These are phyloP conservation scores for Pelecanus crispus DNA, from an alignment of 2,113 vertebrate species.

Conservation along the genomic window DNA sequence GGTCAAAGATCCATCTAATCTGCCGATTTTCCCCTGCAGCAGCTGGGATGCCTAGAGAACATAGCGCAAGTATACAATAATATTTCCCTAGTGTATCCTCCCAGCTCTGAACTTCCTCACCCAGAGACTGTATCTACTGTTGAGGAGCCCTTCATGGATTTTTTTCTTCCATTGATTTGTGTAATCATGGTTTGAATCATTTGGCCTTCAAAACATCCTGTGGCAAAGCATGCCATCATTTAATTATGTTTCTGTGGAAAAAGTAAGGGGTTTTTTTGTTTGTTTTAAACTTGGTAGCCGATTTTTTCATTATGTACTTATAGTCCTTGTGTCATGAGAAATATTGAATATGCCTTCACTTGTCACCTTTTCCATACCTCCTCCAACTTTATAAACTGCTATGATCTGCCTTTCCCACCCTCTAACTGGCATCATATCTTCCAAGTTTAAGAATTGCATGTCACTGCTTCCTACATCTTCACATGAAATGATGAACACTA, in stretches of 20 bases:
- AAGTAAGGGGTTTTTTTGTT: background rate
- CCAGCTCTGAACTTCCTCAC: conserved; percentile 32
- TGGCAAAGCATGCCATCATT: background rate
- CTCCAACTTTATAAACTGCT: background rate
- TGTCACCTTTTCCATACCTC: conserved; percentile 15
- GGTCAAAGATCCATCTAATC: background rate
- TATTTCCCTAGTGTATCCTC: conserved; percentile 54
- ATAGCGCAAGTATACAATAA: background rate
- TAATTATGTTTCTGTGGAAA: conserved; percentile 1
- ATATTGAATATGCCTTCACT: background rate
- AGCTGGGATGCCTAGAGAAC: background rate
- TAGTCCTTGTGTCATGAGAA: background rate
- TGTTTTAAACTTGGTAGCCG: background rate
- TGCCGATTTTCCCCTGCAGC: background rate
- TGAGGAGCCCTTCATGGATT: background rate
- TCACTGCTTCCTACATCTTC: background rate
- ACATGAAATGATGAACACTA: background rate
- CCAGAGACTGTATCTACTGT: background rate
- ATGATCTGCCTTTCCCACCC: background rate
- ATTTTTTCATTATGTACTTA: background rate
- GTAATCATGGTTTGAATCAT: background rate
- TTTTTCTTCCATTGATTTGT: conserved; percentile 2
- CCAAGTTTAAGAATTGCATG: background rate
- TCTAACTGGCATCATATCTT: background rate
- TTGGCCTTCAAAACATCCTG: conserved; percentile 53